Percentiles rank a stretch among this genome's conserved stretches.
These are phyloP conservation scores for Mastomys coucha DNA, from an alignment of 2,113 vertebrate genomes.

Conservation along the genomic window DNA sequence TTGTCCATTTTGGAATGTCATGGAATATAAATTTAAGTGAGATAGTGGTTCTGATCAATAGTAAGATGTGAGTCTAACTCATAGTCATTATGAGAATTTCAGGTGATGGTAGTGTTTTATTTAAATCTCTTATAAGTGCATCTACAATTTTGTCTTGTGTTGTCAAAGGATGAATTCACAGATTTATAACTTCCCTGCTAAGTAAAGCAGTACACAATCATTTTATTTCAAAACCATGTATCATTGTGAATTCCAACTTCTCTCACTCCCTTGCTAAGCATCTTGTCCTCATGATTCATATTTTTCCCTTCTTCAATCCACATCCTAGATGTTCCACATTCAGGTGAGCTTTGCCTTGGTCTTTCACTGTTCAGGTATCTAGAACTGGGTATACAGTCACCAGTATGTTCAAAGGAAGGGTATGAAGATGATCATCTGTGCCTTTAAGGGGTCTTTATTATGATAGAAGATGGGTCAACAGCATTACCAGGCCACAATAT, in stretches of 20 bases:
- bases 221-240: not conserved
- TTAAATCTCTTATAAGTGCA: not conserved
- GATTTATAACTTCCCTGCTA: not conserved
- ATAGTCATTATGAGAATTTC: not conserved
- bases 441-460: not conserved
- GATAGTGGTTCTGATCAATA: not conserved
- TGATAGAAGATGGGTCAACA: not conserved
- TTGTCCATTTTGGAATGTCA: not conserved
- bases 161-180: not conserved
- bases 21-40: not conserved
- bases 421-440: not conserved
- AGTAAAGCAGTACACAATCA: not conserved
- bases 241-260: not conserved
- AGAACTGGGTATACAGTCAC: not conserved
- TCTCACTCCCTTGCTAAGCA: not conserved
- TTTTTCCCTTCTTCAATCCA: not conserved
- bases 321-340: not conserved
- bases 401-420: not conserved
- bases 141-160: not conserved
- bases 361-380: not conserved
- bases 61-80: not conserved
- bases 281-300: not conserved
- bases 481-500: not conserved
- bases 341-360: not conserved
- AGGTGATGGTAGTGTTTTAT: not conserved